Evolutionary conservation across 2,113 vertebrate species (phyloP).

Genomic region (Hydropotes inermis): DNA sequence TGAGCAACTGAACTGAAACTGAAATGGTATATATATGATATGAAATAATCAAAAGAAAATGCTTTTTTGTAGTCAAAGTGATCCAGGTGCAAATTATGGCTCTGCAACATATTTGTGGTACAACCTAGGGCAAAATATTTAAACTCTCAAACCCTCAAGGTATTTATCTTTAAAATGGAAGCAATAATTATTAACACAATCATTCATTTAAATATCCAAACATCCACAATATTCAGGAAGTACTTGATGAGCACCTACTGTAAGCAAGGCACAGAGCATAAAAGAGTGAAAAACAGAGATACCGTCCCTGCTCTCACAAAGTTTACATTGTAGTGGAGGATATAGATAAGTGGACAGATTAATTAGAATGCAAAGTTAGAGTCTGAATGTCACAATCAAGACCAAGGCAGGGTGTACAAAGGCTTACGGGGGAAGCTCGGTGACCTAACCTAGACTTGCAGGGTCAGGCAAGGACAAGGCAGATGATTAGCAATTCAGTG

Average conservation of each 20-base stretch:
- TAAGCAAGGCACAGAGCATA: neutral
- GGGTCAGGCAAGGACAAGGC: slow-evolving; percentile 38
- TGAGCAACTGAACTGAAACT: no score
- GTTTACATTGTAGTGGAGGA: neutral
- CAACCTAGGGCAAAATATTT: neutral
- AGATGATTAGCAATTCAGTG: neutral
- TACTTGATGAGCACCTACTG: neutral
- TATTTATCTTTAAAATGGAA: neutral
- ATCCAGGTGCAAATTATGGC: neutral
- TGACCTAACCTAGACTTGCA: neutral
- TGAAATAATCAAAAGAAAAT: neutral
- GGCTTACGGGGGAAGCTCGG: neutral
- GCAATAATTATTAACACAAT: neutral
- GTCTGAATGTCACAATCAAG: neutral
- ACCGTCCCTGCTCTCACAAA: neutral
- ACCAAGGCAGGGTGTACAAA: neutral
- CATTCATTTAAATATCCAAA: neutral
- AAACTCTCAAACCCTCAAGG: neutral
- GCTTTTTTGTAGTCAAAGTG: neutral
- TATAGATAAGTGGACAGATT: neutral
- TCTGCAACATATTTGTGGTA: neutral
- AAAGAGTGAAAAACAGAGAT: neutral
- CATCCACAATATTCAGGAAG: neutral
- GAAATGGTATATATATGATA: neutral
- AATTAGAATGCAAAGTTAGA: neutral